These are phyloP conservation scores for Ceratosolen fusciceps DNA, from an alignment of 1,140 invertebrate genomes.

Conservation along the genomic window DNA sequence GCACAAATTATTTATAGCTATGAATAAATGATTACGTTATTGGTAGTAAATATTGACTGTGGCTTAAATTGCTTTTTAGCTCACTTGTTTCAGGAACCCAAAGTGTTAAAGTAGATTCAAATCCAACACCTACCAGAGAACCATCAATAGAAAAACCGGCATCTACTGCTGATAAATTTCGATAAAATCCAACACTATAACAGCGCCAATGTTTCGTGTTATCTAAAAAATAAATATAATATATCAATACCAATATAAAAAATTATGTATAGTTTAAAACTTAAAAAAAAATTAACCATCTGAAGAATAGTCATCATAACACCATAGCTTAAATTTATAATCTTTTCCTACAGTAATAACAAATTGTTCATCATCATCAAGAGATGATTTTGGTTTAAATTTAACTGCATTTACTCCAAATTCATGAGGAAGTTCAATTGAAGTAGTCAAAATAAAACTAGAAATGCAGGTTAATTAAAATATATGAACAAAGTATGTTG, in stretches of 20 bases:
- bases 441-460: slow-evolving; percentile 82
- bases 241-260: slow-evolving; percentile 1
- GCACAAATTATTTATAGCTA: neutral
- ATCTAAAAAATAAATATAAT: slow-evolving; percentile 61
- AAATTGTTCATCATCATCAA: slow-evolving; percentile 67
- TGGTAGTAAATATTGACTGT: slow-evolving; percentile 61
- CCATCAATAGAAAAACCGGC: slow-evolving; percentile 83
- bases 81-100: slow-evolving; percentile 76
- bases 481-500: slow-evolving; percentile 9
- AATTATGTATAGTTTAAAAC: slow-evolving; percentile 23
- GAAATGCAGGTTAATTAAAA: slow-evolving; percentile 51
- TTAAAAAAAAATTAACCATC: slow-evolving; percentile 41
- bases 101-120: slow-evolving; percentile 79
- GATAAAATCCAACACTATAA: slow-evolving; percentile 77
- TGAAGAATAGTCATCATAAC: slow-evolving; percentile 66
- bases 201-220: slow-evolving; percentile 77
- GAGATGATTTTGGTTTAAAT: slow-evolving; percentile 74
- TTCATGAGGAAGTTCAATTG: slow-evolving; percentile 81
- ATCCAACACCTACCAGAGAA: slow-evolving; percentile 81
- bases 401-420: slow-evolving; percentile 74
- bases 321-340: slow-evolving; percentile 83
- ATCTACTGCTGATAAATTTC: slow-evolving; percentile 72
- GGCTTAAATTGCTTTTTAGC: slow-evolving; percentile 71
- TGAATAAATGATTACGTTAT: slow-evolving; percentile 58
- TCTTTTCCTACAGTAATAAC: slow-evolving; percentile 80